Conservation (phyloP, 2,888 invertebrate genomes). For the Euzetes globulus region DNA sequence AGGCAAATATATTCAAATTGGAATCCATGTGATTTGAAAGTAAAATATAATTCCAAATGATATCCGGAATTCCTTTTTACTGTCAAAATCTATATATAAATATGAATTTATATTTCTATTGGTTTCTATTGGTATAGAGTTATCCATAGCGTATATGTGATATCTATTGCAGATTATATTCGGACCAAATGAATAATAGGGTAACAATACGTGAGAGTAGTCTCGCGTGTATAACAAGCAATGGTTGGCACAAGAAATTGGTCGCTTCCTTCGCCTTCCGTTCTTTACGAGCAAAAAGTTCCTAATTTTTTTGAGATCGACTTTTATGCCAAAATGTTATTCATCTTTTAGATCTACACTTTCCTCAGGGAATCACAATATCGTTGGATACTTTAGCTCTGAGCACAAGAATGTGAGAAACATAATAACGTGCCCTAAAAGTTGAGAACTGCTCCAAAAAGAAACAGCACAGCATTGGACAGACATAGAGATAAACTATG, state of each 20-base stretch:
- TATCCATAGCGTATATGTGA: neutral
- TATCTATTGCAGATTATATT: neutral
- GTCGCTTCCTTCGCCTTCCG: slow-evolving; percentile 9
- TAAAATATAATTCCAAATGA: no score
- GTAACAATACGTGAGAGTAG: neutral
- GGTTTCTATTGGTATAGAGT: neutral
- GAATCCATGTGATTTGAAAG: no score
- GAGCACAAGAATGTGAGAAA: slow-evolving; percentile 19
- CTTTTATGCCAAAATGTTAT: slow-evolving; percentile 18
- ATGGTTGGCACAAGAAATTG: slow-evolving; percentile 22
- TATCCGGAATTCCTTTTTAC: neutral
- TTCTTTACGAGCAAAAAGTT: neutral
- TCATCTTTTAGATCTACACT: slow-evolving; percentile 8
- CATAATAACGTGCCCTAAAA: slow-evolving; percentile 25
- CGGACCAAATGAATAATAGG: slow-evolving; percentile 14
- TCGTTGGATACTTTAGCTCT: slow-evolving; percentile 8
- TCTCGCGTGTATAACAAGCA: slow-evolving; percentile 17
- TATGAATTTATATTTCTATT: no score
- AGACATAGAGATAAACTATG: neutral
- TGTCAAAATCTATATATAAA: neutral
- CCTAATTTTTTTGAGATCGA: slow-evolving; percentile 14
- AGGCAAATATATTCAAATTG: neutral
- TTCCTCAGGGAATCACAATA: slow-evolving; percentile 19
- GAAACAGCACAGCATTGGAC: neutral
- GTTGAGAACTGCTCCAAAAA: neutral